Base-by-base conservation (phyloP, 2,888 invertebrate genomes). In the Lepidochitona cinerea region DNA sequence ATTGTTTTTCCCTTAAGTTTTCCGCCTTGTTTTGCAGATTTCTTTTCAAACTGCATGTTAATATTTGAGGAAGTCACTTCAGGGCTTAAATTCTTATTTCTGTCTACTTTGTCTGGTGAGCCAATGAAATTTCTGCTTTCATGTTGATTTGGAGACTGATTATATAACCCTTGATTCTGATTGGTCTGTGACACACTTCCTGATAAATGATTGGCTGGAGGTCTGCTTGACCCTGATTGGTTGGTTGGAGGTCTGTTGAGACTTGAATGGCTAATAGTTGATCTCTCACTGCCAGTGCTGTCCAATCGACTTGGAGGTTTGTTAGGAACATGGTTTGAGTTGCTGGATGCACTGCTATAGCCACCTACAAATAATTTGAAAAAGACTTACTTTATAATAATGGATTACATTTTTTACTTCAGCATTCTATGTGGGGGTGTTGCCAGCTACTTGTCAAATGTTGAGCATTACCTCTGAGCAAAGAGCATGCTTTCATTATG, bases 321-420 rank as follows among this genome's bases (percentile, higher is more conserved):
- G 59, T 26, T 68, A 59, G 6, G 49, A 32, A 0, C 75, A 76
- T n/a, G 76, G 49, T 32, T 75, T 72, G 32, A 77, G 75, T 29
- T 23, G 32, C 49, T 76, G 76, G 41, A 74, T 53, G 14, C 70
- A 54, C 71, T 75, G 1, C 12, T 9, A 59, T 81, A 82, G 5
- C 83, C 81, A 72, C 81, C 82, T 82, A 69, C 23, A 70, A 65
- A 32, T 64, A 53, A 64, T 26, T 41, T 36, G 41, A 49, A 35
- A 72, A 68, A 66, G n/a, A n/a, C n/a, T n/a, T n/a, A n/a, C n/a
- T n/a, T n/a, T n/a, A n/a, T n/a, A n/a, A n/a, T n/a, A n/a, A n/a
- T n/a, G n/a, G n/a, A n/a, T n/a, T n/a, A n/a, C n/a, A n/a, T n/a
- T n/a, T n/a, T n/a, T n/a, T n/a, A n/a, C n/a, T n/a, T n/a, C n/a